phyloP scores from a whole-genome alignment of 2,888 invertebrate genomes.

The Rhingia campestris region DNA sequence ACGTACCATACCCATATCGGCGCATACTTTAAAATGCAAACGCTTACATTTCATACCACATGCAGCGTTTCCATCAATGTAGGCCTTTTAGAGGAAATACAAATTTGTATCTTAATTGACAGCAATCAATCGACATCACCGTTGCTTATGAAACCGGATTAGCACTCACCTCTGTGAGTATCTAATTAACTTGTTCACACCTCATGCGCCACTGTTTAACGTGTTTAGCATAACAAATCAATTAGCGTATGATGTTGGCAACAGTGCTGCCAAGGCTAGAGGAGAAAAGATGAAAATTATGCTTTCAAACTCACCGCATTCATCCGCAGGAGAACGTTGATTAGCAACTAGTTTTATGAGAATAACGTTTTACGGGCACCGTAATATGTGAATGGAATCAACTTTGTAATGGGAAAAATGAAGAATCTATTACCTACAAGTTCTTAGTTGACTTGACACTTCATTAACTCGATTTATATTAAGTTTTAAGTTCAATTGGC shows the following conservation, averaged over 20 bases:
- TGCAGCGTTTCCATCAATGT: too few relatives aligned
- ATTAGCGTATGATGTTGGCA: not conserved
- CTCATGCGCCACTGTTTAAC: slow-evolving; percentile 9
- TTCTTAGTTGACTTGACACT: not conserved
- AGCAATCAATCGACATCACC: not conserved
- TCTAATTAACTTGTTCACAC: slow-evolving; percentile 28
- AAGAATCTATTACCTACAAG: not conserved
- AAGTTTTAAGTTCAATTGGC: not conserved
- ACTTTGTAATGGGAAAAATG: not conserved
- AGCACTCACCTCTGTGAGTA: not conserved
- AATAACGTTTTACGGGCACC: too few relatives aligned
- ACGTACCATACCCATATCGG: too few relatives aligned
- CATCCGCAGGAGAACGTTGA: not conserved
- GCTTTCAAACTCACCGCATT: too few relatives aligned
- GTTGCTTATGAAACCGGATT: slow-evolving; percentile 1
- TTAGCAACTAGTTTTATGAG: too few relatives aligned
- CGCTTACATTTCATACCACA: too few relatives aligned
- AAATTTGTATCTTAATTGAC: not conserved
- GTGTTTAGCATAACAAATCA: slow-evolving; percentile 33
- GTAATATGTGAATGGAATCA: too few relatives aligned
- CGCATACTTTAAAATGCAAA: too few relatives aligned
- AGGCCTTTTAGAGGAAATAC: too few relatives aligned
- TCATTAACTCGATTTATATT: not conserved
- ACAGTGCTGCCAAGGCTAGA: not conserved
- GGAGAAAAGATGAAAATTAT: not conserved